Evolutionary conservation across 2,113 vertebrate species (phyloP).

Genomic region (Sardina pilchardus): DNA sequence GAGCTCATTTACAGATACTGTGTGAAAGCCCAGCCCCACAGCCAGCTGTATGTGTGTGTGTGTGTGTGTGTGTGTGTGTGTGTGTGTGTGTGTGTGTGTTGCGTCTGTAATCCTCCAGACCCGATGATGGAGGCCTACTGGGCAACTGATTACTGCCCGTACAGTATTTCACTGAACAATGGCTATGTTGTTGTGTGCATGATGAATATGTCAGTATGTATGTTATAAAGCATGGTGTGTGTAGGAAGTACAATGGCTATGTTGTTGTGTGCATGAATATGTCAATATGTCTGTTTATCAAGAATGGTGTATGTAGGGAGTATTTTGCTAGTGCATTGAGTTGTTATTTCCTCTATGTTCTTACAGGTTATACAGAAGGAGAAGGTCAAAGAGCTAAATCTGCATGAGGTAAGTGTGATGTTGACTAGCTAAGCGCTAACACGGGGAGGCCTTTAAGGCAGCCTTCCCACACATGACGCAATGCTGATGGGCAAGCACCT

Average conservation of each 20-base stretch:
- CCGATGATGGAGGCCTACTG: background rate
- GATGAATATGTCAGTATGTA: background rate
- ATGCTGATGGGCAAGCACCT: too few species aligned
- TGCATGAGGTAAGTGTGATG: slow-evolving; percentile 89
- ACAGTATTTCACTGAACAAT: background rate
- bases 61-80: background rate
- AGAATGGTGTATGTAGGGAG: background rate
- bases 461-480: too few species aligned
- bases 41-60: background rate
- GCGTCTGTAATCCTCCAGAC: background rate
- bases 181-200: background rate
- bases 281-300: background rate
- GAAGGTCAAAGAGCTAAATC: slow-evolving; percentile 97
- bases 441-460: too few species aligned
- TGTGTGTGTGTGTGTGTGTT: slow-evolving; percentile 20
- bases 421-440: background rate
- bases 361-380: slow-evolving; percentile 98
- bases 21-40: background rate
- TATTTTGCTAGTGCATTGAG: background rate
- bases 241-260: too few species aligned
- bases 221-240: background rate
- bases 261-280: too few species aligned
- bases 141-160: background rate
- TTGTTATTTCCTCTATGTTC: slow-evolving; percentile 23
- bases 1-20: background rate